Percentiles rank a stretch among this genome's conserved stretches.
Evolutionary conservation across 2,888 invertebrate species (phyloP).

Genomic region (Pecten maximus): DNA sequence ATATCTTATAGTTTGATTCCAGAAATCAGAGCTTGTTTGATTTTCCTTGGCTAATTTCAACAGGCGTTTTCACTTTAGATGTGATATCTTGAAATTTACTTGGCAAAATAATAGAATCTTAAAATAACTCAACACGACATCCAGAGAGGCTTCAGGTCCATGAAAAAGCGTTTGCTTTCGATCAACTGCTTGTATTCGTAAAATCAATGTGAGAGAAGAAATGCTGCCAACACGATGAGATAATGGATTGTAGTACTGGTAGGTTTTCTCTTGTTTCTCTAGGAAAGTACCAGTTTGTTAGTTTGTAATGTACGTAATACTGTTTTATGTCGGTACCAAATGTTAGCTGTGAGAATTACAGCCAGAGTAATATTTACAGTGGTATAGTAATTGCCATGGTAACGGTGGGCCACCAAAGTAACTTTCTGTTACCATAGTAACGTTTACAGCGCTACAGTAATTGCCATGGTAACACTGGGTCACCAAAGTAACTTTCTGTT

Average conservation of each 20-base stretch:
- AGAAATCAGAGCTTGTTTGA: neutral
- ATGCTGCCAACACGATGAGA: neutral
- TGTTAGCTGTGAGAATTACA: too few relatives aligned
- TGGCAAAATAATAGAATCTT: slow-evolving; percentile 22
- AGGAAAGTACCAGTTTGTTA: too few relatives aligned
- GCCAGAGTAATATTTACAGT: neutral
- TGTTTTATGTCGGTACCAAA: too few relatives aligned
- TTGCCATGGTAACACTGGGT: neutral
- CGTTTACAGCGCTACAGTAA: too few relatives aligned
- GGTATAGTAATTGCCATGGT: too few relatives aligned
- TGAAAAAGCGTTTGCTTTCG: neutral
- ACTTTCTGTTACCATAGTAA: neutral
- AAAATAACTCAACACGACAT: slow-evolving; percentile 11
- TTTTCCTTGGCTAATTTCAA: neutral
- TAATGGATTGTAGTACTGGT: neutral
- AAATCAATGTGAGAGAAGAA: neutral
- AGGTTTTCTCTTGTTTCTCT: neutral
- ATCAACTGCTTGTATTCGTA: slow-evolving; percentile 3
- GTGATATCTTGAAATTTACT: slow-evolving; percentile 13
- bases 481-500: neutral
- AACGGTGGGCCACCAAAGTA: neutral
- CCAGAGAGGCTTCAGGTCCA: neutral
- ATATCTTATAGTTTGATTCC: neutral
- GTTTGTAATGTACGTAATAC: too few relatives aligned
- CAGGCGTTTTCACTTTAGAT: neutral